Evolutionary conservation across 2,888 invertebrate species (phyloP), one percentile per base, ranked within the genome.

Genomic region (Slavum lentiscoides): DNA sequence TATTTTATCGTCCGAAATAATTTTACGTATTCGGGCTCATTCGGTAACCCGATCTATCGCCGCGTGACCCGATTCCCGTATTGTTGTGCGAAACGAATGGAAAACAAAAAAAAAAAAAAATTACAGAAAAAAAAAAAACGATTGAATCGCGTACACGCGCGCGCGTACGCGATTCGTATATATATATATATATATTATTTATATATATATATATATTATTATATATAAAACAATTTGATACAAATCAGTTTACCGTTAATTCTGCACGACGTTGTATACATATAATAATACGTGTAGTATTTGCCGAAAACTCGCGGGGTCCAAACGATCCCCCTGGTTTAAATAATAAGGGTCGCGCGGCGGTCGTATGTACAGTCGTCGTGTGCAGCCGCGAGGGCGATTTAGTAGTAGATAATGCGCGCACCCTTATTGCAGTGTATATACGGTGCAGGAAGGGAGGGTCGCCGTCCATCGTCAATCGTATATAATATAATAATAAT

Each of bases 201-300:
- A 21, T 43, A 67, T 37, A 67, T 21, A 5, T 43, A 43, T 43
- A 43, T 11, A 11, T 62, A 62, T 21, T 62, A 64, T 66, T 19
- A 23, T 43, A 59, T n/a, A 55, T n/a, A 66, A 67, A 75, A 75
- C 67, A 67, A 67, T 75, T 75, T 66, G 74, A 74, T 74, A 58
- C 43, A 67, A 75, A 75, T 67, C 70, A 23, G 70, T 77, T 69
- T 77, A 76, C 67, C 76, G 68, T 77, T 62, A 62, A 69, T 77
- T 77, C n/a, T n/a, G n/a, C 61, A 53, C 39, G 39, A 61, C 55
- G 77, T 70, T 59, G 11, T 9, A 7, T 49, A 13, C 49, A 11
- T 49, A 9, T 49, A 49, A 3, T 7, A 43, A 43, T 49, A 49
- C 13, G 11, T 15, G 11, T 49, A 13, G 67, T 59, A 43, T 67